Conservation (phyloP, 2,797 vertebrate genomes). For the Trematomus bernacchii region DNA sequence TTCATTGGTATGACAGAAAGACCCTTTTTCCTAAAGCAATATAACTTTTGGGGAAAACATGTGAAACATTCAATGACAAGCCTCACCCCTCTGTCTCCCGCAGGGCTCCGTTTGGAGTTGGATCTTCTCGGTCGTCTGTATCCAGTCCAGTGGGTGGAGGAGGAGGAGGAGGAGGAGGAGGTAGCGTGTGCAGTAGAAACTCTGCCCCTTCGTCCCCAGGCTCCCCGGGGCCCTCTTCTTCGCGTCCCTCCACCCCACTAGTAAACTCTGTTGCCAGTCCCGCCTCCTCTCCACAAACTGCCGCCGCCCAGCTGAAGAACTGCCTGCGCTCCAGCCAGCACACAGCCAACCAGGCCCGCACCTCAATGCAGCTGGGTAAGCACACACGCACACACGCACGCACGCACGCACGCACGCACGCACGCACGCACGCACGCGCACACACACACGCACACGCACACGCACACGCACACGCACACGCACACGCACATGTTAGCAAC, state of each 20-base stretch:
- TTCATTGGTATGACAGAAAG: too few species aligned
- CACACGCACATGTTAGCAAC: neutral
- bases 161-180: slow-evolving; percentile 75
- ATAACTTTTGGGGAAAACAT: neutral
- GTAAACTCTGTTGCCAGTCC: slow-evolving; percentile 71
- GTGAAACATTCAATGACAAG: too few species aligned
- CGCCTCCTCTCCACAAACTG: slow-evolving; percentile 85
- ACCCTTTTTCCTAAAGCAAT: too few species aligned
- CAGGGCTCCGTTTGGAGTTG: slow-evolving; percentile 92
- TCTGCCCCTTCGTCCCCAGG: slow-evolving; percentile 83
- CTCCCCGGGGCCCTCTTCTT: slow-evolving; percentile 79
- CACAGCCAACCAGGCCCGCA: slow-evolving; percentile 84
- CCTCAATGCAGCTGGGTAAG: slow-evolving; percentile 91
- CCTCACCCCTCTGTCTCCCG: slow-evolving; percentile 17
- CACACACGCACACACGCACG: slow-evolving; percentile 4
- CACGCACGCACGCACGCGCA: too few species aligned
- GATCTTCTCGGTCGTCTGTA: slow-evolving; percentile 86
- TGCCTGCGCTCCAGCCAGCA: slow-evolving; percentile 90
- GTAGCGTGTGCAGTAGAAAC: slow-evolving; percentile 83
- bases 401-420: too few species aligned
- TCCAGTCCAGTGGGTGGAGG: slow-evolving; percentile 76
- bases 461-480: too few species aligned
- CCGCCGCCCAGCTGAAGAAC: slow-evolving; percentile 88
- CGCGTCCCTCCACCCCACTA: slow-evolving; percentile 88
- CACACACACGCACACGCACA: too few species aligned